Base-by-base conservation (phyloP, 2,888 invertebrate species). In the Cephus pygmeus region DNA sequence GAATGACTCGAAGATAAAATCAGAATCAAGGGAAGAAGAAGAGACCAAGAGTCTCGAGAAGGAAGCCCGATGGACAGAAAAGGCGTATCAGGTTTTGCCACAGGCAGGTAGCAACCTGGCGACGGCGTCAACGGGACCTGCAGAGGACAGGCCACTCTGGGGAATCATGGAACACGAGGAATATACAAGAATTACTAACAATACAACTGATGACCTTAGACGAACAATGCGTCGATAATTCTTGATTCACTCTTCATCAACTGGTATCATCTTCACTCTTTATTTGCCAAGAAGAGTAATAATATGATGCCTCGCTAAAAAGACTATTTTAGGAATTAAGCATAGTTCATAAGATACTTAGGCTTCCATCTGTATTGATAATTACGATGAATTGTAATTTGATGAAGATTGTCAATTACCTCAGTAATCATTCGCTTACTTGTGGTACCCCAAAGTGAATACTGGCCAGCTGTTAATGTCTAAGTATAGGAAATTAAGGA, bases 31-130 rank as follows among this genome's bases (percentile, higher is more conserved):
- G 12, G 31, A 31, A 30, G 12, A 12, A 31, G 71, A 81, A 40
- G 81, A 81, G 33, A 71, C 15, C 0, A 80, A 84, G 23, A 80
- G 76, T 34, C 81, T 81, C 73, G 73, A 77, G 15, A 83, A 81
- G 34, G 81, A 83, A 76, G 86, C 84, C 69, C 87, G 87, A n/a
- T 84, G 86, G 31, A 88, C 90, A 34, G 91, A 91, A 75, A 86
- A 86, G 75, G 90, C 89, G 4, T 91, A 91, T 79, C 91, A 91
- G 77, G 90, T 91, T 12, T 82, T 91, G 68, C 91, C 91, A 0
- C 90, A 91, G 79, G 91, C 91, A 40, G 91, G 91, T 23, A 91
- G 91, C 79, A 90, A 88, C 83, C 84, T 91, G n/a, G 91, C 89
- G 12, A 40, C 76, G 12, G 87, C 88, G 4, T 88, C 90, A 1